phyloP scores from a whole-genome alignment of 2,797 vertebrate genomes.

The Pelobates cultripes region DNA sequence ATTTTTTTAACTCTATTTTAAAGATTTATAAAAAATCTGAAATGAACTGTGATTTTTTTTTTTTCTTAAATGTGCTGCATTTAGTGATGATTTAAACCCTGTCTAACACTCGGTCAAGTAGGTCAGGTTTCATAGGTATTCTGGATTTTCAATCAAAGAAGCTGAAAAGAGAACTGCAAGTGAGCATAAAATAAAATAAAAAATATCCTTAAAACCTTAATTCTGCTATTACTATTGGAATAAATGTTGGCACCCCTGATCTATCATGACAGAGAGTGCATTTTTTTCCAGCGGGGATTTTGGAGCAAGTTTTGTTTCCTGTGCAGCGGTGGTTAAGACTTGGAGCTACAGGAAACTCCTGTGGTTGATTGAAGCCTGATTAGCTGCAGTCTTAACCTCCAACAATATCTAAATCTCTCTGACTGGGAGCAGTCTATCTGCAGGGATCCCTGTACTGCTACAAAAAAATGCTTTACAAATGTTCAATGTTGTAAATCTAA shows the following conservation, averaged over 20 bases:
- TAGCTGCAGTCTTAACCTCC: background rate
- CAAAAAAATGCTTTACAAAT: background rate
- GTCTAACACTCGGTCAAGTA: background rate
- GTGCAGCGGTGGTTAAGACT: conserved; percentile 4
- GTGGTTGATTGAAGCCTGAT: conserved; percentile 6
- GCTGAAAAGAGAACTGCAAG: background rate
- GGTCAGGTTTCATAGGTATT: background rate
- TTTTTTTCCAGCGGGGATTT: background rate
- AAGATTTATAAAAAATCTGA: background rate
- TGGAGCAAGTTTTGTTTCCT: conserved; percentile 3
- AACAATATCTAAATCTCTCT: conserved; percentile 1
- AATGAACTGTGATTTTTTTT: background rate
- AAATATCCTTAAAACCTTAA: background rate
- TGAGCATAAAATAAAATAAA: background rate
- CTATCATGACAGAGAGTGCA: background rate
- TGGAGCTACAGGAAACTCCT: background rate
- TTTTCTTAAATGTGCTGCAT: background rate
- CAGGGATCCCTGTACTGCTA: background rate
- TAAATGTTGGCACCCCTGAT: conserved; percentile 4
- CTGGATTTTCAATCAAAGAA: background rate
- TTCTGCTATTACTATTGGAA: background rate
- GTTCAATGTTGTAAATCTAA: background rate
- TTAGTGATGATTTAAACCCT: background rate
- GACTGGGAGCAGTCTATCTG: background rate
- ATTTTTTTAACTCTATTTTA: background rate